Base-by-base conservation (phyloP, 2,113 vertebrate species). In the Apaloderma vittatum region DNA sequence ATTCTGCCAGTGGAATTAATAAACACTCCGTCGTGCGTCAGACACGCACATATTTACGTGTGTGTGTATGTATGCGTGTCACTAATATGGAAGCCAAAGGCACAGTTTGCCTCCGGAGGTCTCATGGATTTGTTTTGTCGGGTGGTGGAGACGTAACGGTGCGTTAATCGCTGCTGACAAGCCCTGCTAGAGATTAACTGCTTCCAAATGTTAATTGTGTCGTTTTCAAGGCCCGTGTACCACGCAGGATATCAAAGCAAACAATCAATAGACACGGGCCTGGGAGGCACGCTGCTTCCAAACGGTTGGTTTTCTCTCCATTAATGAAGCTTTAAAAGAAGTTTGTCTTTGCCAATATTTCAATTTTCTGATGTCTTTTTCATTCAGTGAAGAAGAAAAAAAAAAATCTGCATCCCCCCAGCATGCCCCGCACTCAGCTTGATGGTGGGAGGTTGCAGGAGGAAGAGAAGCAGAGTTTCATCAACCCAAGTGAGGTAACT, bases 351-450 rank as follows among this genome's bases (percentile, higher is more conserved):
- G 15, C 66, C 43, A 40, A 19, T 59, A 51, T 61, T 66, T 59
- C 30, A 58, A 32, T 70, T 72, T 49, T 34, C 40, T 24, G 20
- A 26, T 1, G 4, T 7, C 14, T 51, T 49, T 76, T 61, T 67
- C 12, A 21, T 63, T 45, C 63, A 21, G 26, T 16, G 59, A 71
- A 80, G 48, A 52, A 17, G 6, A 54, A 12, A 40, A n/a, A 20
- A 62, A 61, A 55, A 26, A 4, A 7, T 20, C 48, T 51, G 37
- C 20, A 52, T 3, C 18, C 23, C n/a, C 24, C 8, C 27, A 4
- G 19, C 5, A 32, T 0, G 0, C 18, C 37, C 40, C 4, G 1
- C 0, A 2, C 40, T n/a, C 11, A 1, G 23, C 48, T 80, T 2
- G 0, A 15, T 1, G 1, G 8, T 19, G 29, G 74, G 43, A 52